These are phyloP conservation scores for Heterochromis multidens DNA, from an alignment of 2,113 vertebrate species.

Conservation along the genomic window DNA sequence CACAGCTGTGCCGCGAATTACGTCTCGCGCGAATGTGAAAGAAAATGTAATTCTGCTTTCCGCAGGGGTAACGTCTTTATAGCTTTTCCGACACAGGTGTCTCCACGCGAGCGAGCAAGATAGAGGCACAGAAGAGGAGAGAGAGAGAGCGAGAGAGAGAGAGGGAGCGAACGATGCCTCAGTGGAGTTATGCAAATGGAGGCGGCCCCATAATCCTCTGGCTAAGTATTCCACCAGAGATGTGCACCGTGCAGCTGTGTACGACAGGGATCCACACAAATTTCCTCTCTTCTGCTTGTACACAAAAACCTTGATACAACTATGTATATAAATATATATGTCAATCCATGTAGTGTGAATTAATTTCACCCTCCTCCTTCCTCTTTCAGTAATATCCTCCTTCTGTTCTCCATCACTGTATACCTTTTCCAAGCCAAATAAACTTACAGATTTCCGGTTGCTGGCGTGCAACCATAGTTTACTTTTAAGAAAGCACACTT, in stretches of 20 bases:
- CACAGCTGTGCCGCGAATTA: slow-evolving; percentile 61
- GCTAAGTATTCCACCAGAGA: slow-evolving; percentile 60
- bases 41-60: slow-evolving; percentile 59
- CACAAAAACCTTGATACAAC: slow-evolving; percentile 28
- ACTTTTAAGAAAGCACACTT: background rate
- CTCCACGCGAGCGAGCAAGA: slow-evolving; percentile 29
- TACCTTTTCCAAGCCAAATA: slow-evolving; percentile 6
- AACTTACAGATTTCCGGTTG: slow-evolving; percentile 14
- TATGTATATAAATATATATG: background rate
- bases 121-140: background rate
- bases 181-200: slow-evolving; percentile 72
- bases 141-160: slow-evolving; percentile 19
- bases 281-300: slow-evolving; percentile 21
- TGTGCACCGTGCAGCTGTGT: slow-evolving; percentile 58
- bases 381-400: slow-evolving; percentile 16
- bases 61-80: slow-evolving; percentile 51
- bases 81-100: slow-evolving; percentile 66
- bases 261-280: slow-evolving; percentile 16
- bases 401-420: slow-evolving; percentile 23
- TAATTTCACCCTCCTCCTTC: slow-evolving; percentile 6
- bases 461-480: slow-evolving; percentile 6
- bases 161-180: slow-evolving; percentile 42
- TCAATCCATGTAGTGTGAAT: slow-evolving; percentile 38
- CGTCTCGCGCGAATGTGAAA: slow-evolving; percentile 48
- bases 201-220: slow-evolving; percentile 59